Percentiles rank a stretch among this genome's conserved stretches.
These are phyloP conservation scores for Bubo blakistoni DNA, from an alignment of 2,113 vertebrate genomes.

Conservation along the genomic window DNA sequence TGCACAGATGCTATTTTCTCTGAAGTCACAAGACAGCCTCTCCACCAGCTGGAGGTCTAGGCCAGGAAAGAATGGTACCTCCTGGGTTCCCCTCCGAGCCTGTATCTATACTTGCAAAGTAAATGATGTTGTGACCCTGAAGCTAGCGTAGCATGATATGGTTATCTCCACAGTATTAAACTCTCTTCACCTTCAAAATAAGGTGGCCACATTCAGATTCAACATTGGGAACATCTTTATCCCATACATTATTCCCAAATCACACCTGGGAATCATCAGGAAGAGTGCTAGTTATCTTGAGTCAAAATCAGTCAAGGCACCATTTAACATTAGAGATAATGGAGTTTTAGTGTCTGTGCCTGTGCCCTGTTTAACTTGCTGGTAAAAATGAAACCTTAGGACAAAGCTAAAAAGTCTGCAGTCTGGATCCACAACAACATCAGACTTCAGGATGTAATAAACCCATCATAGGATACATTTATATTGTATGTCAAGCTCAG, in stretches of 20 bases:
- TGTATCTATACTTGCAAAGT: neutral
- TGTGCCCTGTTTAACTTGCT: conserved; percentile 50
- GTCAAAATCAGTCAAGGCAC: conserved; percentile 40
- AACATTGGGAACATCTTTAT: neutral
- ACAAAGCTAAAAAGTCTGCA: conserved; percentile 30
- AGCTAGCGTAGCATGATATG: neutral
- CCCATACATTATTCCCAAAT: neutral
- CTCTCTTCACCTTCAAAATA: neutral
- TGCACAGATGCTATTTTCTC: neutral
- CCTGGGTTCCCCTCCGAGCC: neutral
- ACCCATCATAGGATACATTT: conserved; percentile 66
- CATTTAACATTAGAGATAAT: conserved; percentile 45
- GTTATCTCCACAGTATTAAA: neutral
- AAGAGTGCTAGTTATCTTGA: conserved; percentile 35
- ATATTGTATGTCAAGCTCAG: conserved; percentile 65
- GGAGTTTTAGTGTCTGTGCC: conserved; percentile 38
- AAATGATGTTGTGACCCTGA: neutral
- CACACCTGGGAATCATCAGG: conserved; percentile 56
- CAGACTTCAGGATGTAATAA: conserved; percentile 64
- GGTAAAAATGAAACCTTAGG: conserved; percentile 52
- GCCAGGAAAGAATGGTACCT: neutral
- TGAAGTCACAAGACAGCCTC: neutral
- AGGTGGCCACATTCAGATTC: neutral
- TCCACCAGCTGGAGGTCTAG: neutral
- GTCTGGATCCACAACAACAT: conserved; percentile 41